Conservation (phyloP, 2,888 invertebrate species). For the Miltochrista miniata region DNA sequence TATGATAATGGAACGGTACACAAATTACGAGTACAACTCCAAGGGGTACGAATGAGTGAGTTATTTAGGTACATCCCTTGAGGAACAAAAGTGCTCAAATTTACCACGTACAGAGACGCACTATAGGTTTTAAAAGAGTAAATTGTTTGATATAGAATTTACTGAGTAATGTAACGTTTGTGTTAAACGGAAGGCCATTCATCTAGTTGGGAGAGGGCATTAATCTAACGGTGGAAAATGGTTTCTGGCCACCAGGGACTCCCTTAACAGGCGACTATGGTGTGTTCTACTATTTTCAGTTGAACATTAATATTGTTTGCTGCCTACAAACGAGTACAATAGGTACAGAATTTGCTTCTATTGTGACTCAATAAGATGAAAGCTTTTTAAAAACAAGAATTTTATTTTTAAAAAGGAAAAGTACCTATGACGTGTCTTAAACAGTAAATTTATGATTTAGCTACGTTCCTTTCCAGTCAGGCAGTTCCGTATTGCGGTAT, state of each 20-base stretch:
- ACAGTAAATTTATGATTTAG: too few species aligned
- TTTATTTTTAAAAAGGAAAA: too few species aligned
- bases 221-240: conserved; percentile 52
- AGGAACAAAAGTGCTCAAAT: conserved; percentile 26
- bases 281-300: conserved; percentile 17
- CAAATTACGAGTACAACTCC: conserved; percentile 6
- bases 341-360: too few species aligned
- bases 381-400: too few species aligned
- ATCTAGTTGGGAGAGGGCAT: conserved; percentile 53
- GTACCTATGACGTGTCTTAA: too few species aligned
- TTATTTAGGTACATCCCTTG: conserved; percentile 26
- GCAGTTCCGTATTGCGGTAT: too few species aligned
- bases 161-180: conserved; percentile 24
- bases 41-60: background rate
- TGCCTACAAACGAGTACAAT: too few species aligned
- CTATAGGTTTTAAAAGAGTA: background rate
- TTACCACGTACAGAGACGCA: conserved; percentile 15
- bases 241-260: conserved; percentile 33
- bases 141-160: conserved; percentile 16
- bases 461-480: too few species aligned
- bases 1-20: conserved; percentile 23
- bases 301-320: conserved; percentile 24
- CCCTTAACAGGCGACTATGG: conserved; percentile 29
- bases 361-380: too few species aligned
- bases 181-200: conserved; percentile 40